Conservation (phyloP, 2,888 invertebrate genomes). For the Agonopterix alstromeriana region DNA sequence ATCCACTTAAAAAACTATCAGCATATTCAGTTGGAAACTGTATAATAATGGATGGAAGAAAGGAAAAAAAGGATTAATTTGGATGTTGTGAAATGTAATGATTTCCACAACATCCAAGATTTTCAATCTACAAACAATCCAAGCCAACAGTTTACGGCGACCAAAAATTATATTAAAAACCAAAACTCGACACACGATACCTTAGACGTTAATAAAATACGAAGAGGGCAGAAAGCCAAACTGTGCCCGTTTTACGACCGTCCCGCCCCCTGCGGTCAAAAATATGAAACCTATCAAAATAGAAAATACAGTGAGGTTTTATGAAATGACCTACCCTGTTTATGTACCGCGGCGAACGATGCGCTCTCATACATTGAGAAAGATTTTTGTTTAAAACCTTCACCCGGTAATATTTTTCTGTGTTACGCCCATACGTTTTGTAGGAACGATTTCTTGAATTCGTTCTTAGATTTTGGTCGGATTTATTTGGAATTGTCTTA, state of each 20-base stretch:
- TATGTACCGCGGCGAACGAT: constrained; percentile 22
- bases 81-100: too few species aligned
- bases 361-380: constrained; percentile 8
- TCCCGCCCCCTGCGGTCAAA: constrained; percentile 45
- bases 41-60: too few species aligned
- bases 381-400: constrained; percentile 16
- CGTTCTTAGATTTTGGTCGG: not conserved
- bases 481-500: not conserved
- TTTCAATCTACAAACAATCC: not conserved
- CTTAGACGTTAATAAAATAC: constrained; percentile 13
- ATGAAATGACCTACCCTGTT: constrained; percentile 42
- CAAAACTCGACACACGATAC: constrained; percentile 3
- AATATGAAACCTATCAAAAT: constrained; percentile 58
- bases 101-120: too few species aligned
- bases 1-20: too few species aligned
- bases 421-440: constrained; percentile 4
- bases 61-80: too few species aligned
- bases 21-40: too few species aligned
- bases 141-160: not conserved
- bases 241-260: constrained; percentile 37
- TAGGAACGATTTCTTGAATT: constrained; percentile 2
- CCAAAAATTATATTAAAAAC: not conserved
- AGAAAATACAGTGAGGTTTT: constrained; percentile 41
- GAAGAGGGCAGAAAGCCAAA: constrained; percentile 47
- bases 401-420: constrained; percentile 7